Evolutionary conservation across 1,140 invertebrate species (phyloP), one percentile per base, ranked within the genome.

Genomic region (Drosophila carrolli): DNA sequence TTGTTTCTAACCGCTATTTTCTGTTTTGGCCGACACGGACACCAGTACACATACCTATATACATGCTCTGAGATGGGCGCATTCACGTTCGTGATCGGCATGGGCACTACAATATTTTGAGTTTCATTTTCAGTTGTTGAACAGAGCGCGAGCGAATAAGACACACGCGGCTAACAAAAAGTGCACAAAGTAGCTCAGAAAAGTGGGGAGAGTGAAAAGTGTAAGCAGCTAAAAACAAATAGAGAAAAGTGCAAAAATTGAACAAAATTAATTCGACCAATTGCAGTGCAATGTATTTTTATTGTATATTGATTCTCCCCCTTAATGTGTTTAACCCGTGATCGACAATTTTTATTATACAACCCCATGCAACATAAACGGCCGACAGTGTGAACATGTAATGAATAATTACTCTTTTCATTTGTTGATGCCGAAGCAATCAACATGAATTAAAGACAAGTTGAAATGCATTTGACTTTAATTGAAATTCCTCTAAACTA

Each of bases 61-160:
- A 19, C 47, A 37, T 63, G 60, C 60, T 48, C 46, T 50, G 62
- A 54, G 63, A 70, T 77, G 75, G 75, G 63, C 56, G 62, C 73
- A 76, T 57, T 75, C 77, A 70, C 16, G 75, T 86, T 83, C 79
- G 83, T 86, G 83, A 88, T 86, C 83, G 59, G 63, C 79, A 88
- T 86, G 59, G 55, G 61, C 76, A 67, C 76, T 71, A 78, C 57
- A 75, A 75, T 71, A 63, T 72, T 66, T 79, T 73, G 66, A 76
- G 63, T 88, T 66, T 75, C 48, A 54, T 27, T 75, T 75, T 86
- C 70, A 85, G 82, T 85, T 85, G 70, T 51, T 68, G 63, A 57
- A 56, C 60, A 65, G 77, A 50, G 77, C 80, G 72, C 83, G 84
- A 89, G 74, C 73, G 79, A 53, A 66, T 43, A 46, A 77, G 77